Conservation (phyloP, 2,888 invertebrate species). For the Lumbricus terrestris region DNA sequence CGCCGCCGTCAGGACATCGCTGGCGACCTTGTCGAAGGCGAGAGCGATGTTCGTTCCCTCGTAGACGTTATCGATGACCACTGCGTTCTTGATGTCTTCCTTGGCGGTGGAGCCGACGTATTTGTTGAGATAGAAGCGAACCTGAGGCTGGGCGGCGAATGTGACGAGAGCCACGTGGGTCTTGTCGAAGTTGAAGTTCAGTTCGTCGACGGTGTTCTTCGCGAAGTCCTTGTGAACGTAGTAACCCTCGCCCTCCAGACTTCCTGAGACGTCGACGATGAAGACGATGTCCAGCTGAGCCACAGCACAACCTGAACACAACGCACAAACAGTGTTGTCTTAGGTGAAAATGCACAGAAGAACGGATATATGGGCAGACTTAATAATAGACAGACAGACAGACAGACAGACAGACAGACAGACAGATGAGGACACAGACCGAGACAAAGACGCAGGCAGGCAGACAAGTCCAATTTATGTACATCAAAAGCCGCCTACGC, state of each 20-base stretch:
- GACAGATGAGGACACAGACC: too few species aligned
- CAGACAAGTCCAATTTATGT: too few species aligned
- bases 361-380: too few species aligned
- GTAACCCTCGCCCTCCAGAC: constrained; percentile 32
- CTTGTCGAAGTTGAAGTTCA: constrained; percentile 35
- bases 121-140: constrained; percentile 35
- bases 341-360: neutral
- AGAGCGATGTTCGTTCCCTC: constrained; percentile 34
- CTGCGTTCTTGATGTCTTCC: constrained; percentile 37
- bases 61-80: constrained; percentile 33
- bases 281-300: constrained; percentile 32
- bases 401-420: neutral
- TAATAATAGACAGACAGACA: neutral
- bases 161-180: constrained; percentile 35
- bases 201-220: constrained; percentile 33
- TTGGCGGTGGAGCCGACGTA: constrained; percentile 29
- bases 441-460: too few species aligned
- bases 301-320: constrained; percentile 24
- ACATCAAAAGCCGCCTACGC: too few species aligned
- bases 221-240: constrained; percentile 34
- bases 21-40: constrained; percentile 22
- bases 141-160: constrained; percentile 26
- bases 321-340: neutral
- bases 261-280: constrained; percentile 37
- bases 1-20: constrained; percentile 29